Base-by-base conservation (phyloP, 2,888 invertebrate species). In the Thumatha senex region DNA sequence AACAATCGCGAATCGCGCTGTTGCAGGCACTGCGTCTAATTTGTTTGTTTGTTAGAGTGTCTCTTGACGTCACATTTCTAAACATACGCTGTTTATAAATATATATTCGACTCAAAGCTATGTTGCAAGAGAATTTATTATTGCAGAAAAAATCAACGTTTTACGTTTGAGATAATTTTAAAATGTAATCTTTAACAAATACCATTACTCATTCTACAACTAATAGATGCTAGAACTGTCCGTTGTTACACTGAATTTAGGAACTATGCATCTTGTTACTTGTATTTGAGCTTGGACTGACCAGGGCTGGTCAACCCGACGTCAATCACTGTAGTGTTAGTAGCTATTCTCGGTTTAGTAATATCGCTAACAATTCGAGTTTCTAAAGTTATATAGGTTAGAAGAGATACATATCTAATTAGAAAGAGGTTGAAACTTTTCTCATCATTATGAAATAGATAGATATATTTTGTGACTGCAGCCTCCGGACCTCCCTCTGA, bases 251-350 rank as follows among this genome's bases (percentile, higher is more conserved):
- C 61, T 69, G 69, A 74, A 67, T 72, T 66, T 59, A 40, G 57
- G 54, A 80, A 80, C 76, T 79, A 80, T 80, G 78, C 77, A 70
- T 70, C 74, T 76, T 76, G 76, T 77, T 75, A 68, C 65, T 70
- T 68, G 52, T 56, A 68, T 67, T 70, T 65, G 69, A 74, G 76
- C 78, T 78, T 44, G 48, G 61, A 78, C 80, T 72, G 82, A 75
- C 77, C 74, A 72, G 75, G 66, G 75, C 74, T 78, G 86, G 86
- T 80, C 82, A 82, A 80, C 80, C 83, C 76, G 80, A 76, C 82
- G 88, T 88, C 88, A 84, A 79, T 89, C 89, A 89, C 84, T 74
- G 70, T 75, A 76, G 72, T 76, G 76, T 73, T 72, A 70, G 58
- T 64, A 79, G 80, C 78, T 77, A 80, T 61, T 47, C 54, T 63